Base-by-base conservation (phyloP, 2,113 vertebrate genomes). In the Toxotes jaculatrix region DNA sequence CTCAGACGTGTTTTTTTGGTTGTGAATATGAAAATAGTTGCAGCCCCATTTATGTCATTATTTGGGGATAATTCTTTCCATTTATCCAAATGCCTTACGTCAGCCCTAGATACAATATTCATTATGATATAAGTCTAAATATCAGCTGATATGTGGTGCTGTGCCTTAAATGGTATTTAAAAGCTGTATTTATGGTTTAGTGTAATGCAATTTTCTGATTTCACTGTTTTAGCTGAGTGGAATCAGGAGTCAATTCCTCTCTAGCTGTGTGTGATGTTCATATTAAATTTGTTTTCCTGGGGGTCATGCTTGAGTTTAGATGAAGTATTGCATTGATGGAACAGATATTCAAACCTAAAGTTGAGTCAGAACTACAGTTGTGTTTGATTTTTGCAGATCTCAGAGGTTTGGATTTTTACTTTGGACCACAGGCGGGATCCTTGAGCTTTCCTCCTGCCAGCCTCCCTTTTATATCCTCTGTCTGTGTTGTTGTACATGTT, bases 381-480 rank as follows among this genome's bases (percentile, higher is more conserved):
- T 9, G 12, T 60, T 51, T 51, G n/a, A 16, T 59, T 74, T 49
- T 40, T 47, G 42, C 40, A 47, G 32, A 61, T n/a, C 36, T 7
- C 3, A 0, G 10, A 14, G 4, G 4, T 59, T 38, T 59, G 40
- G 60, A 12, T 75, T 65, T 61, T 31, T 27, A 61, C 13, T 67
- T 56, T 32, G 11, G 51, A 45, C 47, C 7, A 21, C 49, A 51
- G 23, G 47, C 23, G 31, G 38, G 40, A 65, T 60, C 45, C 65
- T 40, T 19, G 47, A 67, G 31, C 42, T 55, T 66, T 47, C n/a
- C 66, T 51, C 36, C 71, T 53, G 42, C 65, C 64, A 27, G 40
- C 43, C 68, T 73, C 42, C 19, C 19, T 62, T 76, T 69, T 60
- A 57, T 47, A 8, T 66, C 27, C 14, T 1, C 10, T 79, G 42